Percentiles rank a stretch among this genome's conserved stretches.
Conservation (phyloP, 2,113 vertebrate species). For the Gobio gobio region DNA sequence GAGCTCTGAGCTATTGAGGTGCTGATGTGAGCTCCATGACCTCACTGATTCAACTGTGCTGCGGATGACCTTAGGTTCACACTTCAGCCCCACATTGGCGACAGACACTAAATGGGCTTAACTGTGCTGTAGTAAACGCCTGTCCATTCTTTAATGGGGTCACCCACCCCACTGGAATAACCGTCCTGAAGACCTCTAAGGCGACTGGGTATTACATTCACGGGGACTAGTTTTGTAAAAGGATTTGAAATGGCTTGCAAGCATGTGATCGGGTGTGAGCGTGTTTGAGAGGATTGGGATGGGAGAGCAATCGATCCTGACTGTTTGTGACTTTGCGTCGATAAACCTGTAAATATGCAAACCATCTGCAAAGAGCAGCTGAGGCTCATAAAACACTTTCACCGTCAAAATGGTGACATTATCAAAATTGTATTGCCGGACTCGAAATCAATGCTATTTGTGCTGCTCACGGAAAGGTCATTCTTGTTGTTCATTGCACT, state of each 20-base stretch:
- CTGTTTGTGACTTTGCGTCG: slow-evolving; percentile 1
- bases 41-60: slow-evolving; percentile 24
- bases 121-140: not conserved
- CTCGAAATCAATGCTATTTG: slow-evolving; percentile 59
- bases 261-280: not conserved
- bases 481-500: slow-evolving; percentile 55
- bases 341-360: slow-evolving; percentile 29
- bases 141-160: slow-evolving; percentile 41
- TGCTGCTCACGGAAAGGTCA: slow-evolving; percentile 47
- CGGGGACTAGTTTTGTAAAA: slow-evolving; percentile 23
- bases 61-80: slow-evolving; percentile 28
- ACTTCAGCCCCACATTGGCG: not conserved
- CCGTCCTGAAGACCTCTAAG: slow-evolving; percentile 4
- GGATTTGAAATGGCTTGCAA: slow-evolving; percentile 43
- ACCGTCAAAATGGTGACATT: slow-evolving; percentile 52
- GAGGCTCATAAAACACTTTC: slow-evolving; percentile 21
- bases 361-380: slow-evolving; percentile 32
- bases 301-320: slow-evolving; percentile 6
- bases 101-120: slow-evolving; percentile 37
- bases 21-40: not conserved
- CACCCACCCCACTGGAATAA: slow-evolving; percentile 2
- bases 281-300: not conserved
- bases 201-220: slow-evolving; percentile 22
- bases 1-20: not conserved
- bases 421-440: slow-evolving; percentile 48